Evolutionary conservation across 2,888 invertebrate species (phyloP).

Genomic region (Noctua janthina): DNA sequence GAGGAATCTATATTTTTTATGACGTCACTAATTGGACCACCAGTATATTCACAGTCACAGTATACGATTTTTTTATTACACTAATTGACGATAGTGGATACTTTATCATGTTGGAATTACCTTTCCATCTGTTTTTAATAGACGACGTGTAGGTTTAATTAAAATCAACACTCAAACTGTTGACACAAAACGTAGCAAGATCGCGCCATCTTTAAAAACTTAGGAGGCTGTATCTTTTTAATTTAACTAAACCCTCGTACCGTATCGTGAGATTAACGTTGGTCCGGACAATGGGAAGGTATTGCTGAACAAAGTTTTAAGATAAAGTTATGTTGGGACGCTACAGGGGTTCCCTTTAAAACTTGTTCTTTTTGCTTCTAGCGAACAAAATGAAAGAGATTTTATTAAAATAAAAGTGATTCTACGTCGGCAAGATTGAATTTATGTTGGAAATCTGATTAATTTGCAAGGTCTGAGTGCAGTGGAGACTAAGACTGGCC

Average conservation of each 20-base stretch:
- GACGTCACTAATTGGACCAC: neutral
- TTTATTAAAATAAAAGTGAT: slow-evolving; percentile 41
- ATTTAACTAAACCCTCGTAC: slow-evolving; percentile 49
- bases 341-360: slow-evolving; percentile 45
- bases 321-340: slow-evolving; percentile 52
- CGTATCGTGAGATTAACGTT: slow-evolving; percentile 48
- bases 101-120: neutral
- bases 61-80: neutral
- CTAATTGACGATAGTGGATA: neutral
- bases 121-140: neutral
- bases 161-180: neutral
- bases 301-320: slow-evolving; percentile 61
- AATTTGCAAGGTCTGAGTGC: slow-evolving; percentile 21
- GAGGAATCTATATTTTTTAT: too few species aligned
- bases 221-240: slow-evolving; percentile 29
- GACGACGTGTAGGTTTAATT: neutral
- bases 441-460: slow-evolving; percentile 47
- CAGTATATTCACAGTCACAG: neutral
- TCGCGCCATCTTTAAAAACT: slow-evolving; percentile 11
- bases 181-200: neutral
- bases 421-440: slow-evolving; percentile 22
- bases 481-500: neutral
- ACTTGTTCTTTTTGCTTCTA: slow-evolving; percentile 51
- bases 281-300: slow-evolving; percentile 54
- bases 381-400: slow-evolving; percentile 32